Conservation (phyloP, 2,888 invertebrate genomes). For the Oscheius sp. region DNA sequence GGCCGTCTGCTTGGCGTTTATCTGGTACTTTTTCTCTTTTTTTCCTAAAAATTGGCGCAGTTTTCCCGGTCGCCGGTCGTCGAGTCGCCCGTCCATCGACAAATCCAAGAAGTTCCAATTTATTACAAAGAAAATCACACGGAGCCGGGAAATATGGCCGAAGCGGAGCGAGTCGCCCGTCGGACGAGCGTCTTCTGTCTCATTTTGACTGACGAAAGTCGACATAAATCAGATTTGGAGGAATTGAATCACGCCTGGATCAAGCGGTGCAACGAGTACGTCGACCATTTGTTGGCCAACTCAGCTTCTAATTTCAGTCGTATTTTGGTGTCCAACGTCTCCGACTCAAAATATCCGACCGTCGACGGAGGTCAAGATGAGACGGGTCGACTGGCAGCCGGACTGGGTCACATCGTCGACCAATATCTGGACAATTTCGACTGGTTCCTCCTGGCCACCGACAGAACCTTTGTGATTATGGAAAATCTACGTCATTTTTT, state of each 20-base stretch:
- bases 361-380: neutral
- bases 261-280: neutral
- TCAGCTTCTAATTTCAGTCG: neutral
- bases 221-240: neutral
- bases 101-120: too few species aligned
- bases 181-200: neutral
- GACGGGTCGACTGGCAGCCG: neutral
- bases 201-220: neutral
- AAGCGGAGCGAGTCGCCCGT: neutral
- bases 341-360: neutral
- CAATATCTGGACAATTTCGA: conserved; percentile 1
- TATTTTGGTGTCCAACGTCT: neutral
- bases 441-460: conserved; percentile 9
- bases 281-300: neutral
- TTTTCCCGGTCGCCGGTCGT: too few species aligned
- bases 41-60: too few species aligned
- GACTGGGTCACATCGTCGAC: neutral
- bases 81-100: too few species aligned
- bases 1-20: too few species aligned
- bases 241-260: neutral
- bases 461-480: conserved; percentile 1
- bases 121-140: neutral
- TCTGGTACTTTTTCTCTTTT: too few species aligned
- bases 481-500: conserved; percentile 15
- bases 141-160: neutral